These are phyloP conservation scores for Ormia ochracea DNA, from an alignment of 2,888 invertebrate species.

Conservation along the genomic window DNA sequence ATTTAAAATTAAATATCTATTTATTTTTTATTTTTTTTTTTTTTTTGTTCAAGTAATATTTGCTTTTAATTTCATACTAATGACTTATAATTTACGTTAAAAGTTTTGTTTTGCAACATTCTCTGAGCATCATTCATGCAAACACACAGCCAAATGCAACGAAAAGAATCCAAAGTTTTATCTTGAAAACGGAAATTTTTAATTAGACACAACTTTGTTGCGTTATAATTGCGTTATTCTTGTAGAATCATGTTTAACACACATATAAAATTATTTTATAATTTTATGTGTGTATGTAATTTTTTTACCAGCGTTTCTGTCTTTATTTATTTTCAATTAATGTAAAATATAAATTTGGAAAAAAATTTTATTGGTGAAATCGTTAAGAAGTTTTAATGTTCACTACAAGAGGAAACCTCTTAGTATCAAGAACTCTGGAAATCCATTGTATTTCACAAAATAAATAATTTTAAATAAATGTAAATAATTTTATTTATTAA, in stretches of 20 bases:
- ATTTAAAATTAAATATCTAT: not conserved
- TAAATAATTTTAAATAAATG: no score
- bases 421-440: no score
- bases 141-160: not conserved
- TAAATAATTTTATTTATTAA: no score
- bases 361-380: no score
- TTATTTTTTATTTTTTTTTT: not conserved
- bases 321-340: no score
- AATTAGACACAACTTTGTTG: conserved; percentile 34
- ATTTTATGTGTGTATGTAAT: no score
- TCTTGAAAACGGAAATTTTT: conserved; percentile 19
- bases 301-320: no score
- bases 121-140: not conserved
- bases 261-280: no score
- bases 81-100: conserved; percentile 22
- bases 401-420: no score
- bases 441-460: no score
- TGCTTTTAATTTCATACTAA: conserved; percentile 14
- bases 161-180: conserved; percentile 4
- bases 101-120: not conserved
- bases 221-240: not conserved
- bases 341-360: no score
- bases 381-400: no score
- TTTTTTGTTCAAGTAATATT: not conserved
- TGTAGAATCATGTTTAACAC: not conserved